Evolutionary conservation across 2,797 vertebrate genomes (phyloP).

Genomic region (Vultur gryphus): DNA sequence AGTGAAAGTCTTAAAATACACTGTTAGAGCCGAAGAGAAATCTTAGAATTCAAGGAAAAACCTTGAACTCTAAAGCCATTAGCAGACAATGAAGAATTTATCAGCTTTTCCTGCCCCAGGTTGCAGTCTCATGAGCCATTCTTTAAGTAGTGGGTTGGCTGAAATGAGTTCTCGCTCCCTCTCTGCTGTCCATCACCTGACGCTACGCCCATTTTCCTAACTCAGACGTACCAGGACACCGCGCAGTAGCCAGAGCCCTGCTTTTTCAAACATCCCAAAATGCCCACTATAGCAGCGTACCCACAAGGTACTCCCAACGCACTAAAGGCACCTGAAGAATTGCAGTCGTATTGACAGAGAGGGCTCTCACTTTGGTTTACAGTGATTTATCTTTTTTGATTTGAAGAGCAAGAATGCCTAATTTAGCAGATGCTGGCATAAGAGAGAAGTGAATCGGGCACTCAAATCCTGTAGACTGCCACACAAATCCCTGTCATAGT

Average conservation of each 20-base stretch:
- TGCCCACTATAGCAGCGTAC: accelerated
- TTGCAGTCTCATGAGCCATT: not conserved
- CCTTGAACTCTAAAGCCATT: not conserved
- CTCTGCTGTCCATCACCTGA: not conserved
- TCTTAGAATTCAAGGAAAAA: not conserved
- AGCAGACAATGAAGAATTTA: not conserved
- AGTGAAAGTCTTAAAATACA: not conserved
- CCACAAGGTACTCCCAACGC: not conserved
- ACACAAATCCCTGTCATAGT: not conserved
- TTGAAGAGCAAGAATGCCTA: not conserved
- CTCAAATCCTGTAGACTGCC: not conserved
- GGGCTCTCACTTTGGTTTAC: not conserved
- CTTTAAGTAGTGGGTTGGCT: not conserved
- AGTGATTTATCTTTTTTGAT: not conserved
- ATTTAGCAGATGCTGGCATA: not conserved
- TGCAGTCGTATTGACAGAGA: not conserved
- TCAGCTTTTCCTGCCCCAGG: not conserved
- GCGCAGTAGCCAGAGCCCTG: not conserved
- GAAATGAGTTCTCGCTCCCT: not conserved
- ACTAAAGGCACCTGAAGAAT: not conserved
- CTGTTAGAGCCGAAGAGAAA: not conserved
- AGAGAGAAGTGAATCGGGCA: not conserved
- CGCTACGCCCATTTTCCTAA: accelerated
- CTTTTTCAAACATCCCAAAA: not conserved
- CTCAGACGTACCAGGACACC: not conserved